Evolutionary conservation across 35 echinoderm and acorn worm genomes (phyloP).

Genomic region (Lytechinus pictus): DNA sequence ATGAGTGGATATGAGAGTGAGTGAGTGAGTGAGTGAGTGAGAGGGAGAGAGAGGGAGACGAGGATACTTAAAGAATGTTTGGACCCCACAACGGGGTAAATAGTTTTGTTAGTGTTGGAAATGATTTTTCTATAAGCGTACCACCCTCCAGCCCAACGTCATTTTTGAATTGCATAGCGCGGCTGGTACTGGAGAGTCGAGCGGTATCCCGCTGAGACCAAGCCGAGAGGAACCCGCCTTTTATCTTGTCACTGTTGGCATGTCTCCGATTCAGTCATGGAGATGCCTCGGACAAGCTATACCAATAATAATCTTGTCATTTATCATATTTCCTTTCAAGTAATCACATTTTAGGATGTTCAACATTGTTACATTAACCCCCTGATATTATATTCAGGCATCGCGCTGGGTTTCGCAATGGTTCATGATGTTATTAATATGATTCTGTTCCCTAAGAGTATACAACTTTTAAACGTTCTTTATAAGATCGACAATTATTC

Average conservation of each 20-base stretch:
- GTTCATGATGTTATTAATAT: no score
- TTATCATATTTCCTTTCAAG: background rate
- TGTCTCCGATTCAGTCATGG: background rate
- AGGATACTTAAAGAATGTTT: background rate
- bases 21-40: background rate
- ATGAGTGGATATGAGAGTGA: background rate
- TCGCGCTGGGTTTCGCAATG: background rate
- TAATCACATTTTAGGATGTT: background rate
- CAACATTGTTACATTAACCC: background rate
- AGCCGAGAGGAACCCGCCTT: background rate
- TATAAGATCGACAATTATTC: no score
- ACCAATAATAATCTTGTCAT: background rate
- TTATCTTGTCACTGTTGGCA: background rate
- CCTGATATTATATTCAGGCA: background rate
- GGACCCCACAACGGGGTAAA: constrained; percentile 39
- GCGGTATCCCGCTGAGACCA: background rate
- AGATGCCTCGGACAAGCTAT: background rate
- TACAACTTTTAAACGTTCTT: background rate
- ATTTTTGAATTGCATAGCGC: constrained; percentile 27
- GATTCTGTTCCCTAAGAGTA: background rate
- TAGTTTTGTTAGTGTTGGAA: constrained; percentile 47
- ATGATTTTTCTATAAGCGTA: constrained; percentile 39
- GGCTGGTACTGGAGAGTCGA: background rate
- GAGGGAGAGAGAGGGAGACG: background rate
- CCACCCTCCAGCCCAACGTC: background rate